Evolutionary conservation across 2,113 vertebrate genomes (phyloP), one percentile per base, ranked within the genome.

Genomic region (Martes martes): DNA sequence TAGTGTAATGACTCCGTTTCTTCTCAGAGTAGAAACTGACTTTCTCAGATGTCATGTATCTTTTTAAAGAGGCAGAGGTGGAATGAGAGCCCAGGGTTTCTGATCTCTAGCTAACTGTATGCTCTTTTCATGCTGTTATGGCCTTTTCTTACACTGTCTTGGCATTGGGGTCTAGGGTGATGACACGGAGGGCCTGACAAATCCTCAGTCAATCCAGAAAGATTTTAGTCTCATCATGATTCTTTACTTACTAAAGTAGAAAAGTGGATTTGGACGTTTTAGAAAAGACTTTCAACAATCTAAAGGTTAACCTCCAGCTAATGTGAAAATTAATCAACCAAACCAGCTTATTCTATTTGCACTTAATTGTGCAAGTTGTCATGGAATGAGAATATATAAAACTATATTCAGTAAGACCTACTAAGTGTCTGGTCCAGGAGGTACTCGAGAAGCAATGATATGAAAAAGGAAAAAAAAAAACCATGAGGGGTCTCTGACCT

Each of bases 201-300:
- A 65, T 76, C 31, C 26, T 82, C 19, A 82, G 10, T 42, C 52
- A 93, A 28, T 87, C 57, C 45, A 91, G 57, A 88, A 92, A 26
- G 24, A 91, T 95, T 84, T 91, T 2, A 79, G 95, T 93, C 5
- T 61, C 8, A 57, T 84, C 47, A 59, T 0, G 21, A 36, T 85
- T 92, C 39, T 91, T 42, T 74, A 87, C 33, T 86, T 93, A 78
- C 7, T 71, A 42, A 81, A 26, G 14, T 10, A 18, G 24, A 61
- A 92, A 91, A 52, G 47, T 93, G 6, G 2, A 86, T 73, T 93
- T 11, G n/a, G 10, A 81, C 73, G 0, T 94, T 97, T 88, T 80
- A 83, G 36, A 50, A 94, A 94, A 86, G 2, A 81, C 86, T 95
- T 94, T 31, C 16, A 91, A 80, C 36, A 95, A 93, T 63, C 28